These are phyloP conservation scores for Brachynemurus nebulosus DNA, from an alignment of 2,888 invertebrate genomes.

Conservation along the genomic window DNA sequence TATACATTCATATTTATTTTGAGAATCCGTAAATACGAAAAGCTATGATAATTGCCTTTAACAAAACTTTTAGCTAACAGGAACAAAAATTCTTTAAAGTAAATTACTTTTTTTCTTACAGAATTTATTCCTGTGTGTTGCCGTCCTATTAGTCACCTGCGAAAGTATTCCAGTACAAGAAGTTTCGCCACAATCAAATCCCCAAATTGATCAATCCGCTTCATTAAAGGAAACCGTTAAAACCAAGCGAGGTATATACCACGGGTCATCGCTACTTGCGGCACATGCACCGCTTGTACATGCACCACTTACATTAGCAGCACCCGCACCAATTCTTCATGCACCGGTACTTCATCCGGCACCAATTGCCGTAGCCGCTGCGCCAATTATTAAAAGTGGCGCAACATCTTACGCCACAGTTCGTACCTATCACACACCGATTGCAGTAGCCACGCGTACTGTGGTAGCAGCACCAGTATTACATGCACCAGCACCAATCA, in stretches of 20 bases:
- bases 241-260: constrained; percentile 1
- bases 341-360: neutral
- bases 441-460: neutral
- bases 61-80: too few species aligned
- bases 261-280: neutral
- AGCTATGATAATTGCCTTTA: too few species aligned
- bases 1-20: too few species aligned
- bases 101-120: neutral
- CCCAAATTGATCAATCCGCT: neutral
- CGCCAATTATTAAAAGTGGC: neutral
- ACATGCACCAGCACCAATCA: constrained; percentile 1
- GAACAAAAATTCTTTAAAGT: too few species aligned
- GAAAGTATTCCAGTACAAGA: neutral
- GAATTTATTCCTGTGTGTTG: neutral
- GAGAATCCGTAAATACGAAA: too few species aligned
- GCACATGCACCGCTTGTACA: constrained; percentile 5
- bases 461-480: neutral
- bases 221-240: neutral
- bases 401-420: neutral
- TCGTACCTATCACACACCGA: neutral
- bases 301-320: constrained; percentile 1
- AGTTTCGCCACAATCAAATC: neutral
- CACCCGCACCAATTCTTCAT: constrained; percentile 2
- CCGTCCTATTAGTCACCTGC: neutral
- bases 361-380: neutral